Evolutionary conservation across 1,140 invertebrate genomes (phyloP), one percentile per base, ranked within the genome.

Genomic region (Drosophila paulistorum): DNA sequence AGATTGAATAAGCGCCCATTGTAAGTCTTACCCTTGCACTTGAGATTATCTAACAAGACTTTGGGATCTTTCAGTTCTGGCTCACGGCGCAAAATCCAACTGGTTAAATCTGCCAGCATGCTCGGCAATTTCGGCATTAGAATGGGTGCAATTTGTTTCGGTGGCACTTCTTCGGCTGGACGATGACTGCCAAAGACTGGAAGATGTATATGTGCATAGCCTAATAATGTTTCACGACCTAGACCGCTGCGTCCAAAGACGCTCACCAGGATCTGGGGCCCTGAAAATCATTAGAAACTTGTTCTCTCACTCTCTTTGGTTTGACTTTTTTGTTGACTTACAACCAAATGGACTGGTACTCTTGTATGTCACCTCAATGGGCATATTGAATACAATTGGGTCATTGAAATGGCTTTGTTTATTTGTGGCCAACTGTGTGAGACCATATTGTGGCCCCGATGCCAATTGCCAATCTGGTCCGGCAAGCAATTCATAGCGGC

Each of bases 341-440:
- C 92, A 93, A 51, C 92, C 92, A 69, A 79, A 92, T 11, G 91
- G 86, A 69, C 83, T 92, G 33, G 86, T 92, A 62, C 87, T 92
- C 65, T 83, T 91, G 65, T 84, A 93, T 11, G 91, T 90, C 14
- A 90, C 74, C 59, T 93, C 92, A n/a, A 92, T 80, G 33, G 92
- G 92, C 86, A 93, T 90, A 60, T 92, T 92, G 54, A 93, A 90
- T 3, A 92, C 79, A 39, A 92, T 89, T 45, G 89, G 81, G n/a
- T 92, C 89, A 51, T 91, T 91, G 10, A 90, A 91, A 59, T 80
- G 67, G 1, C 76, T 73, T 45, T 63, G 70, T 11, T 81, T 78
- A 30, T 85, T 80, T 7, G 81, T 84, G 13, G 91, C 83, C 58
- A 82, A 68, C 69, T 93, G 92, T 3, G 91, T 91, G n/a, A 93